Evolutionary conservation across 1,140 invertebrate genomes (phyloP).

Genomic region (Lordiphosa stackelbergi): DNA sequence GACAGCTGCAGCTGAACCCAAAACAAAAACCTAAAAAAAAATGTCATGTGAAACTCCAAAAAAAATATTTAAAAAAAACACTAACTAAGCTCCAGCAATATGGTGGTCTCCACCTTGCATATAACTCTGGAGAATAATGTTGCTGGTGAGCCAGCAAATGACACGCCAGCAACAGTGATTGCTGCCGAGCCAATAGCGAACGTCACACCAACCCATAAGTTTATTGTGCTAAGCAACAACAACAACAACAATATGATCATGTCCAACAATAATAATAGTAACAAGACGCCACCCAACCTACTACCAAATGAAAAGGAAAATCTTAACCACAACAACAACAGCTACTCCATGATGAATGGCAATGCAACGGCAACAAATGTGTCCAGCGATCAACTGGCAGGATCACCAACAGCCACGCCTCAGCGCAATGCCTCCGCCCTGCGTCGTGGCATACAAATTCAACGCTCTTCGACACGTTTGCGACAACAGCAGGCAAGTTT

Average conservation of each 20-base stretch:
- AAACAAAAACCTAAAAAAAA: conserved; percentile 1
- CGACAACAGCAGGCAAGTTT: conserved; percentile 75
- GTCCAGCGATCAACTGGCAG: conserved; percentile 10
- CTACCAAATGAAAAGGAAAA: conserved; percentile 22
- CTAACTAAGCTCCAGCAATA: conserved; percentile 15
- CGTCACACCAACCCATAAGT: too few relatives aligned
- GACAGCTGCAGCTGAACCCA: conserved; percentile 5
- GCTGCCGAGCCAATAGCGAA: too few relatives aligned
- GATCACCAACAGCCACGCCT: conserved; percentile 36
- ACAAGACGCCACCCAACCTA: too few relatives aligned
- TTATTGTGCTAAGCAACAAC: conserved; percentile 12
- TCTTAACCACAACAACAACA: conserved; percentile 9
- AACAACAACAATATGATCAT: conserved; percentile 6
- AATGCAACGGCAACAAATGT: conserved; percentile 16
- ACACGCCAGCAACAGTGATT: too few relatives aligned
- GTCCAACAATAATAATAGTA: too few relatives aligned
- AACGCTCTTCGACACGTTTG: conserved; percentile 66
- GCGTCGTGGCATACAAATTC: conserved; percentile 61
- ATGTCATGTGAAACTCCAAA: neutral
- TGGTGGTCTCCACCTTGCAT: conserved; percentile 66
- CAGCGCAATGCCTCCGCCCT: conserved; percentile 48
- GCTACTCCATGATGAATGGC: conserved; percentile 60
- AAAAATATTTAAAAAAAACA: too few relatives aligned
- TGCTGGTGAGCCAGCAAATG: neutral
- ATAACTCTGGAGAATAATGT: conserved; percentile 60